Base-by-base conservation (phyloP, 2,888 invertebrate genomes). In the Podabrus alpinus region DNA sequence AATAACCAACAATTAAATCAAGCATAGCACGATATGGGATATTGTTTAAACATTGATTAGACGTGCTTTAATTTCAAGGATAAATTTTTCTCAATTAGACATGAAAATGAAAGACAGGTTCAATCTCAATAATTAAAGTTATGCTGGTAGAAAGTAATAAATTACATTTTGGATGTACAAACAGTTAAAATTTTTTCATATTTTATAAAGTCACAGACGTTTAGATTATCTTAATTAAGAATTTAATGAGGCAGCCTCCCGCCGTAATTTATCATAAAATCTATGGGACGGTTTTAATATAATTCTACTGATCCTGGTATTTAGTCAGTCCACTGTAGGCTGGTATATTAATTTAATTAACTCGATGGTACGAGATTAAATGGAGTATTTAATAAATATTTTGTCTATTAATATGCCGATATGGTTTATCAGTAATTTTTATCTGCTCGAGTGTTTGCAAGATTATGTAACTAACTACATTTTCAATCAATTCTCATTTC, bases 141-240 rank as follows among this genome's bases (percentile, higher is more conserved):
- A 45, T 45, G 45, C 45, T 45, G 45, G 45, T 45, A 45, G 45
- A 45, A 45, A 45, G 45, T 45, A n/a, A 45, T 45, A 45, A 45
- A 45, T 45, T 45, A 45, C 45, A n/a, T n/a, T 45, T 45, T n/a
- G n/a, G 45, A 45, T n/a, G 45, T 45, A 64, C n/a, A 19, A 64
- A 64, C 21, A 64, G 21, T 64, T 10, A 17, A n/a, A 64, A 64
- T 64, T 64, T 64, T 62, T 64, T 64, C 21, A 21, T 64, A 17
- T 64, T 64, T 64, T n/a, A 64, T 64, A 21, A 64, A 64, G 62
- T n/a, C 17, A 21, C 21, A 64, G 62, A 64, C 19, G 11, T 17
- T 45, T 17, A 71, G 62, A 64, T 64, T 71, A 64, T 71, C 66
- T 66, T 71, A 71, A 71, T 71, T 71, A 71, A 71, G 64, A 71